These are phyloP conservation scores for Mystacornis crossleyi DNA, from an alignment of 2,113 vertebrate genomes.

Conservation along the genomic window DNA sequence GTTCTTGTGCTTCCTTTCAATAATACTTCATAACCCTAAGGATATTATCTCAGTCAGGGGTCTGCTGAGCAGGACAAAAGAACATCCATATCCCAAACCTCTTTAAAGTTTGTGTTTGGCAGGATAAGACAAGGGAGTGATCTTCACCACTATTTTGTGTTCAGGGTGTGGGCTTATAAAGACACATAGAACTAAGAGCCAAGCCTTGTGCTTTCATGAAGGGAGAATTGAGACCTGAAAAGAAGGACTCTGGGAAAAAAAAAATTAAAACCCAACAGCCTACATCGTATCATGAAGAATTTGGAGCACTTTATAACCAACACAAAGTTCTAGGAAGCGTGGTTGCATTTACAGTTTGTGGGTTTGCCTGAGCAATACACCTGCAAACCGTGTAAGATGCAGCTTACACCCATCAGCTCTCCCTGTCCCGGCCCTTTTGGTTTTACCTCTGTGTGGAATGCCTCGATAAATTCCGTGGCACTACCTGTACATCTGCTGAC, in stretches of 20 bases:
- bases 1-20: conserved; percentile 44
- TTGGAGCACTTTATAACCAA: background rate
- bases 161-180: conserved; percentile 38
- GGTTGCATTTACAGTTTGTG: background rate
- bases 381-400: background rate
- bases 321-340: background rate
- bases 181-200: background rate
- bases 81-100: conserved; percentile 33
- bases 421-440: background rate
- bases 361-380: background rate
- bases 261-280: background rate
- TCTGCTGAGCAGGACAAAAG: conserved; percentile 42
- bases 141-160: conserved; percentile 22
- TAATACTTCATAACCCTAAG: conserved; percentile 33
- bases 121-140: conserved; percentile 6
- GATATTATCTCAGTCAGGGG: conserved; percentile 56
- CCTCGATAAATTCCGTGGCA: background rate
- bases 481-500: background rate
- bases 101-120: conserved; percentile 56
- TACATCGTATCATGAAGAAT: background rate
- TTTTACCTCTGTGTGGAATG: background rate
- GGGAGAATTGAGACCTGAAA: background rate
- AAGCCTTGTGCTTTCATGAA: conserved; percentile 12
- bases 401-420: background rate
- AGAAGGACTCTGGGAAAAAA: background rate